Evolutionary conservation across 2,113 vertebrate genomes (phyloP).

Genomic region (Nyctibius bracteatus): DNA sequence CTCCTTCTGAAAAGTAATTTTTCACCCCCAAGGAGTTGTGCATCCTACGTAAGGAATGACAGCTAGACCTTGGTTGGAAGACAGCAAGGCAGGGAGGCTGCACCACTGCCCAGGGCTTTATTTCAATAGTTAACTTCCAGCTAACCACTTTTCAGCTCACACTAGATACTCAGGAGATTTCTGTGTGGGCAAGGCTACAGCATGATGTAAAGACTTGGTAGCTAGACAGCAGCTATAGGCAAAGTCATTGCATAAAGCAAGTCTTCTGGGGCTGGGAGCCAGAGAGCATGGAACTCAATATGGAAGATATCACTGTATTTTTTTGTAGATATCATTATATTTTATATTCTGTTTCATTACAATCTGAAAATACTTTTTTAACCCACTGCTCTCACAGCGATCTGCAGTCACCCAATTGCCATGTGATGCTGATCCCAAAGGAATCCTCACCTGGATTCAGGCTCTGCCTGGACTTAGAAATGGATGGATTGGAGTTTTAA

Average conservation of each 20-base stretch:
- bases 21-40: neutral
- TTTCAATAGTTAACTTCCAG: neutral
- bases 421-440: neutral
- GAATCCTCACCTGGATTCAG: neutral
- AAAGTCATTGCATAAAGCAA: neutral
- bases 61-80: neutral
- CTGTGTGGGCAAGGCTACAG: neutral
- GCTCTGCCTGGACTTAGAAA: neutral
- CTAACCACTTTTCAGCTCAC: neutral
- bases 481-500: neutral
- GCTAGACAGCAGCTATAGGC: neutral
- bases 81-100: neutral
- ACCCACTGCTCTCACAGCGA: neutral
- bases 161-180: neutral
- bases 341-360: neutral
- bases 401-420: neutral
- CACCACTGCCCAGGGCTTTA: neutral
- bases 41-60: neutral
- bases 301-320: neutral
- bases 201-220: neutral
- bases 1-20: neutral
- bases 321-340: neutral
- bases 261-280: neutral
- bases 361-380: neutral
- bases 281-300: neutral